A percentile compares a stretch with the other conserved stretches of the same genome.
phyloP scores from a whole-genome alignment of 2,888 invertebrate genomes.

The Lasioglossum villosulum region DNA sequence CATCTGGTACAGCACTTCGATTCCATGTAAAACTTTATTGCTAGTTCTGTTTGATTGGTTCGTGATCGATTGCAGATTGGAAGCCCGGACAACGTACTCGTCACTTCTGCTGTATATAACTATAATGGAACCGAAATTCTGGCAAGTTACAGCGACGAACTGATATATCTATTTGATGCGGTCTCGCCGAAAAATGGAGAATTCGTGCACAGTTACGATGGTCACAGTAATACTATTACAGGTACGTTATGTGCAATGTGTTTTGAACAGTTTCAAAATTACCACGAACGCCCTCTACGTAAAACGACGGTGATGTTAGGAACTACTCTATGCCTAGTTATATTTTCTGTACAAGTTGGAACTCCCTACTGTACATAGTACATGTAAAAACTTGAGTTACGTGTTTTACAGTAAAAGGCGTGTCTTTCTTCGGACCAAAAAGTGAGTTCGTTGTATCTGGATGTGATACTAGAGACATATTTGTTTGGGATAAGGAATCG shows the following conservation, averaged over 20 bases:
- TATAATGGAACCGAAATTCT: constrained; percentile 95
- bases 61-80: constrained; percentile 62
- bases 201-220: constrained; percentile 87
- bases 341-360: too few relatives aligned
- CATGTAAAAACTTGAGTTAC: not conserved
- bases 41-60: constrained; percentile 9
- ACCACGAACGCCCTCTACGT: not conserved
- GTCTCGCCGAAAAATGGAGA: constrained; percentile 84
- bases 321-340: not conserved
- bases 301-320: not conserved
- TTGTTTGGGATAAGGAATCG: constrained; percentile 95
- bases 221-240: constrained; percentile 86
- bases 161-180: constrained; percentile 94
- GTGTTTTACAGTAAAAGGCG: constrained; percentile 90
- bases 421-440: constrained; percentile 96
- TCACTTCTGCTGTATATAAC: constrained; percentile 96
- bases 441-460: constrained; percentile 97
- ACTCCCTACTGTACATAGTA: too few relatives aligned
- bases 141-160: constrained; percentile 97
- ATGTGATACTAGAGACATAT: constrained; percentile 95
- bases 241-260: constrained; percentile 62
- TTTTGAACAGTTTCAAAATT: not conserved
- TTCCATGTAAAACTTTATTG: not conserved
- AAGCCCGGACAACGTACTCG: constrained; percentile 86
- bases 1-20: constrained; percentile 49